Evolutionary conservation across 2,113 vertebrate genomes (phyloP).

Genomic region (Macroglossus sobrinus): DNA sequence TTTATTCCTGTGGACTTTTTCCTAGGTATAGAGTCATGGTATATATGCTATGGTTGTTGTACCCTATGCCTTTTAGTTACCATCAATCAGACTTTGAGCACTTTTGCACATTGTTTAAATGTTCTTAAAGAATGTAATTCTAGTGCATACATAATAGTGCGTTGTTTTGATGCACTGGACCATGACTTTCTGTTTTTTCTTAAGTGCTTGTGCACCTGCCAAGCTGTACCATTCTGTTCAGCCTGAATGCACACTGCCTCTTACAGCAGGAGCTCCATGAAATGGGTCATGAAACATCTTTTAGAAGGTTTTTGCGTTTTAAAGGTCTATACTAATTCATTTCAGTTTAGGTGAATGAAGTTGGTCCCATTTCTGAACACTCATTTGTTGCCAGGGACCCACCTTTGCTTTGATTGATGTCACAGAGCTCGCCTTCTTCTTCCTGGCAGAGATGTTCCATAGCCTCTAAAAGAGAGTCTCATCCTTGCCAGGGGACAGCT

Average conservation of each 20-base stretch:
- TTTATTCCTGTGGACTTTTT: background rate
- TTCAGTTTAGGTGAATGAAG: background rate
- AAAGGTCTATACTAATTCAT: background rate
- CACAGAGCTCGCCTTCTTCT: background rate
- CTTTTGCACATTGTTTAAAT: background rate
- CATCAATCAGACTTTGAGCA: background rate
- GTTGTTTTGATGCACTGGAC: background rate
- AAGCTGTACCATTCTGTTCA: rapidly evolving
- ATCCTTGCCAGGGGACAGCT: background rate
- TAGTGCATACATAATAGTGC: too few relatives aligned
- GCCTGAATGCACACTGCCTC: background rate
- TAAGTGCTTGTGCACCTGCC: background rate
- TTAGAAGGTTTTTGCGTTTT: background rate
- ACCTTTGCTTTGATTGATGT: background rate
- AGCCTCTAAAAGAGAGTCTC: background rate
- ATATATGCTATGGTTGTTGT: rapidly evolving
- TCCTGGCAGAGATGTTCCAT: background rate
- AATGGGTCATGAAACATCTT: background rate
- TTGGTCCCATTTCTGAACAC: background rate
- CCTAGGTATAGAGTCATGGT: rapidly evolving
- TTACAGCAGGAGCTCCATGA: background rate
- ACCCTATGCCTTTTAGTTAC: background rate
- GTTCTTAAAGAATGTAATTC: background rate
- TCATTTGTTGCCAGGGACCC: background rate
- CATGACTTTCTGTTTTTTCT: background rate